Conservation (phyloP, 2,113 vertebrate genomes). For the Sclerurus mexicanus region DNA sequence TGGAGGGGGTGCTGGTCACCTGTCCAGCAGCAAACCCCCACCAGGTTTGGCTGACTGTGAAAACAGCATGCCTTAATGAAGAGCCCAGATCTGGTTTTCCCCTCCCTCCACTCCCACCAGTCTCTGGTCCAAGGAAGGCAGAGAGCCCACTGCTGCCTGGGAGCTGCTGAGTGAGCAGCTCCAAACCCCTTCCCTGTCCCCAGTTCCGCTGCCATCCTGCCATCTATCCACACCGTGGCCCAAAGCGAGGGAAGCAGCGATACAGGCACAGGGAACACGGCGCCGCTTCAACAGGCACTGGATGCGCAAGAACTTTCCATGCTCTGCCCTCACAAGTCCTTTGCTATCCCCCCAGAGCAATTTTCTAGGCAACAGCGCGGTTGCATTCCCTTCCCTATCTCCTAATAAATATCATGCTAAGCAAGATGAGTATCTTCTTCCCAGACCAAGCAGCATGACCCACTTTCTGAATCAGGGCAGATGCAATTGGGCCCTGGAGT, state of each 20-base stretch:
- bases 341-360: conserved; percentile 42
- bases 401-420: conserved; percentile 70
- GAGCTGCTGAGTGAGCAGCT: not conserved
- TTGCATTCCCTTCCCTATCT: conserved; percentile 65
- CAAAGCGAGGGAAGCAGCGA: not conserved
- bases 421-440: conserved; percentile 69
- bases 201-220: not conserved
- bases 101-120: not conserved
- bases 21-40: not conserved
- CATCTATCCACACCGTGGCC: not conserved
- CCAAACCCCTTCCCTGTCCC: not conserved
- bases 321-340: conserved; percentile 62
- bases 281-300: not conserved
- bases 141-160: not conserved
- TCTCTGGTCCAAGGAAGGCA: not conserved
- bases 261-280: not conserved
- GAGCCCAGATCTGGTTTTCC: not conserved
- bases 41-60: not conserved
- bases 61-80: accelerated
- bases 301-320: not conserved
- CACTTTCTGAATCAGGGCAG: conserved; percentile 75
- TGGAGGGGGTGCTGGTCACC: not conserved
- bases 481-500: conserved; percentile 64
- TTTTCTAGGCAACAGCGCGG: conserved; percentile 47
- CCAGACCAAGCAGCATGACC: conserved; percentile 74